Base-by-base conservation (phyloP, 2,113 vertebrate species). In the Salvator merianae region DNA sequence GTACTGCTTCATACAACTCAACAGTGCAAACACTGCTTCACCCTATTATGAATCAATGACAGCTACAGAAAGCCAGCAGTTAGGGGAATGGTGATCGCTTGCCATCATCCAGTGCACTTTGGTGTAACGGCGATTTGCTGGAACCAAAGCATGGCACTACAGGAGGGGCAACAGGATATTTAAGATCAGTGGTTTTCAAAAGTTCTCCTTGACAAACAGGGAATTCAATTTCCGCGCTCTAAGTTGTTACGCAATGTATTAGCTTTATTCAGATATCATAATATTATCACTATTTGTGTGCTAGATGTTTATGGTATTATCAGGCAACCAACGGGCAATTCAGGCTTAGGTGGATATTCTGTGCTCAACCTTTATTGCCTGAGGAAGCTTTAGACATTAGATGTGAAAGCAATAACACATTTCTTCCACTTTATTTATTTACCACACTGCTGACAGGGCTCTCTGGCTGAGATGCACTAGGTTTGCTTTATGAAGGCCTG, bases 401-500 rank as follows among this genome's bases (percentile, higher is more conserved):
- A 83, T 79, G 53, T 73, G 62, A 83, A 82, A 83, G 69, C 75
- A 87, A 79, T 53, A 85, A 72, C 76, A 66, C 32, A 83, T 83
- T 83, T 87, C 59, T 69, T 73, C 47, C 81, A 83, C 68, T 83
- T 74, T 83, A 79, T 83, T 83, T 83, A 87, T 87, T 87, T 87
- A 83, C 77, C 16, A 53, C 62, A 32, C 55, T 34, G 81, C 69
- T 83, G 81, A 68, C 36, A 24, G 76, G 59, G 40, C 68, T 83
- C 69, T 73, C 59, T 62, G 72, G 13, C 66, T 71, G 74, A 77
- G 55, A 63, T 32, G 36, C 30, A 55, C 76, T 73, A 14, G 28
- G 38, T 59, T 43, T 20, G 30, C 62, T 73, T 87, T 87, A 79
- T 83, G 76, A 83, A 66, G 43, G 43, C 69, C 62, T 36, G 28